Percentiles rank a stretch among this genome's conserved stretches.
phyloP scores from a whole-genome alignment of 2,888 invertebrate genomes.

The Stenolophus ochropezus region DNA sequence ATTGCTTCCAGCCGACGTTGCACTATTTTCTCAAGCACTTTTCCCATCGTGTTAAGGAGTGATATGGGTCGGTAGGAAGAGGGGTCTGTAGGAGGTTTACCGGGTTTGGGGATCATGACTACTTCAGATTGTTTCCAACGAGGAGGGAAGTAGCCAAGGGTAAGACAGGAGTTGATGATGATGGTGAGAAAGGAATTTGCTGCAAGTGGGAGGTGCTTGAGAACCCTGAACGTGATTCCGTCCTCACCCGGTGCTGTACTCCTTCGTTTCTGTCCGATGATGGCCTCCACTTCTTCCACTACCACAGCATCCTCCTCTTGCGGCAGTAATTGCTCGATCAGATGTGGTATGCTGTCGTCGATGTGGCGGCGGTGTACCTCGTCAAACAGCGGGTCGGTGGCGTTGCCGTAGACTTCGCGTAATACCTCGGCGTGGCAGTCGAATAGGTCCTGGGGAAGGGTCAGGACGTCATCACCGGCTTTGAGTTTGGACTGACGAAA shows the following conservation, averaged over 20 bases:
- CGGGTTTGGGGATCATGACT: conserved; percentile 16
- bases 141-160: background rate
- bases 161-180: background rate
- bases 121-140: background rate
- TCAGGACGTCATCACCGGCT: background rate
- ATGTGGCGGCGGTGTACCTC: background rate
- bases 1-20: background rate
- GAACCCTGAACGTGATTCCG: background rate
- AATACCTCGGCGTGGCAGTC: background rate
- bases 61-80: conserved; percentile 20
- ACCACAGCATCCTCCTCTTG: background rate
- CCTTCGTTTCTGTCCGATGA: background rate
- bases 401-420: background rate
- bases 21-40: background rate
- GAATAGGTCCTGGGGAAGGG: background rate
- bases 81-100: background rate
- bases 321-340: background rate
- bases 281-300: background rate
- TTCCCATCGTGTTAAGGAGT: background rate
- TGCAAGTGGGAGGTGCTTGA: background rate
- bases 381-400: background rate
- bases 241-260: background rate
- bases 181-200: background rate
- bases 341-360: background rate
- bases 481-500: background rate